Percentiles rank a stretch among this genome's conserved stretches.
Evolutionary conservation across 1,140 invertebrate species (phyloP).

Genomic region (Cydia strobilella): DNA sequence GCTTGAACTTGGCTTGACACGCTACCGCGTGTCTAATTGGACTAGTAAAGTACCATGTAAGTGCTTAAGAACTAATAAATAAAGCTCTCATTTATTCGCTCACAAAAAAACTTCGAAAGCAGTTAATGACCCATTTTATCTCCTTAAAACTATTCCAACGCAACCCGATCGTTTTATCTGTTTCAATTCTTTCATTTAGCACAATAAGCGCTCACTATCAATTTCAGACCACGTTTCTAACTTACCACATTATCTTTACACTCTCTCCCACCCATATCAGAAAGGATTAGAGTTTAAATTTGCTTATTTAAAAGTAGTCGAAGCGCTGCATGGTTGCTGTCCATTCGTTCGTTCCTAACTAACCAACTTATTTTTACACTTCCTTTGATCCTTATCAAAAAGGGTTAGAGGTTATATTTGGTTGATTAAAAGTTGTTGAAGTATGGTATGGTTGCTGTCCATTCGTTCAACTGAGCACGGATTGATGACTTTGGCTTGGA

Average conservation of each 20-base stretch:
- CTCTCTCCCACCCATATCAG: slow-evolving; percentile 35
- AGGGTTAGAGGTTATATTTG: not conserved
- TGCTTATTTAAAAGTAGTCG: slow-evolving; percentile 14
- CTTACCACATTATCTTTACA: slow-evolving; percentile 43
- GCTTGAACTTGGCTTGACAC: too few relatives aligned
- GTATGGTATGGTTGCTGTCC: slow-evolving; percentile 59
- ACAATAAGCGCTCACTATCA: slow-evolving; percentile 69
- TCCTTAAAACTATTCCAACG: slow-evolving; percentile 48
- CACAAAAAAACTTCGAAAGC: not conserved
- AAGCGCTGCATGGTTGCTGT: slow-evolving; percentile 57
- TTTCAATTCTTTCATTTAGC: slow-evolving; percentile 75
- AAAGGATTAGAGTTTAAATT: slow-evolving; percentile 41
- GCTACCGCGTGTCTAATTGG: too few relatives aligned
- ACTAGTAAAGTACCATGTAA: too few relatives aligned
- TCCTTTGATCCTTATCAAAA: not conserved
- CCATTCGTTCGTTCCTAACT: slow-evolving; percentile 58
- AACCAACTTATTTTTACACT: not conserved
- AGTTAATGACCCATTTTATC: slow-evolving; percentile 46
- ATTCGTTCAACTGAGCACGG: slow-evolving; percentile 73
- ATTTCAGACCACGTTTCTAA: slow-evolving; percentile 62
- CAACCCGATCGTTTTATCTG: slow-evolving; percentile 47
- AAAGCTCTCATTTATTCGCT: too few relatives aligned
- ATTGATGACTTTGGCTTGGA: slow-evolving; percentile 69
- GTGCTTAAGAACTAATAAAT: too few relatives aligned
- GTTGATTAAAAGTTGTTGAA: slow-evolving; percentile 34